Base-by-base conservation (phyloP, 2,797 vertebrate species). In the Catamblyrhynchus diadema region DNA sequence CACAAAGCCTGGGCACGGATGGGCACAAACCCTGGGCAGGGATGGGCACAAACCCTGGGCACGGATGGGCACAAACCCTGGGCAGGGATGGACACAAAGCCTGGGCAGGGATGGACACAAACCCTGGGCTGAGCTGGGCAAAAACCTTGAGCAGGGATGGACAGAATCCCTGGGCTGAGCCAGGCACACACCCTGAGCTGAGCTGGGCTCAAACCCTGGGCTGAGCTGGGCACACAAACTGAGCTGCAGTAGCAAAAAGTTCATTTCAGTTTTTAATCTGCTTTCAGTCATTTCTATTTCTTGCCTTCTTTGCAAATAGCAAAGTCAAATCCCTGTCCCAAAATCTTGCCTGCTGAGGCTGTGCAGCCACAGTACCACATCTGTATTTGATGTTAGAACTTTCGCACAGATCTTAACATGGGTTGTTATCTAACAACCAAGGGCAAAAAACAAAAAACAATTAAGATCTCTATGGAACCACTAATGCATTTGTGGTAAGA, bases 61-160 rank as follows among this genome's bases (percentile, higher is more conserved):
- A n/a, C n/a, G n/a, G n/a, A 7, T 48, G 24, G 14, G 13, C 14
- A 6, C 8, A 3, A 5, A n/a, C 8, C 8, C 10, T 17, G 44
- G 6, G 22, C 28, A 0, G 35, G 21, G 30, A 5, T 8, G 24
- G 14, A 8, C 24, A 5, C 47, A 6, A 4, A 16, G 5, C n/a
- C 9, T 6, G 25, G 25, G 25, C 25, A 2, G n/a, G 4, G 7
- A 8, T 12, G 65, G 20, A 3, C 19, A 9, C 25, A 11, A 7
- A 12, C 33, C 19, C 33, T 9, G 27, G 24, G 18, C 18, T 0
- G 24, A 7, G 27, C 6, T 10, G 6, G 21, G 8, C 28, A 32
- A 21, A 3, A 4, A 22, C 6, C n/a, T n/a, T n/a, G n/a, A n/a
- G n/a, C n/a, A n/a, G n/a, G n/a, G n/a, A n/a, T n/a, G n/a, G n/a